Evolutionary conservation across 1,140 invertebrate species (phyloP).

Genomic region (Leptestheria dahalacensis): DNA sequence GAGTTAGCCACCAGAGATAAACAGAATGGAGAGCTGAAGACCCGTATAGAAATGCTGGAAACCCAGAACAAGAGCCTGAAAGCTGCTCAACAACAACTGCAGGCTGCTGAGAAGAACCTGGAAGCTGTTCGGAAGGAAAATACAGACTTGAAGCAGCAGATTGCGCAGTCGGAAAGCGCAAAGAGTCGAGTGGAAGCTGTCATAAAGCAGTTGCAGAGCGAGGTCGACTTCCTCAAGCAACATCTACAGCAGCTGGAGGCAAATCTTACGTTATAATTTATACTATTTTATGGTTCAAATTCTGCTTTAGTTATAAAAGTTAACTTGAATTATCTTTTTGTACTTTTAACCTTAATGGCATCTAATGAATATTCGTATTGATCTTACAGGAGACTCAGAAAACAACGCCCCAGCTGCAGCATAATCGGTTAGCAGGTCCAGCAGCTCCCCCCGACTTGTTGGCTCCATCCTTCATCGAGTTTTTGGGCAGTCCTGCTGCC

Average conservation of each 20-base stretch:
- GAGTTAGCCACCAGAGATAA: no score
- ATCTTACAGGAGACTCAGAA: not conserved
- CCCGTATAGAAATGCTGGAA: not conserved
- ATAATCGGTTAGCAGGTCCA: not conserved
- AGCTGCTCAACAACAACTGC: not conserved
- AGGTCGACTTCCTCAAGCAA: constrained; percentile 1
- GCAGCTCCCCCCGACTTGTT: constrained; percentile 3
- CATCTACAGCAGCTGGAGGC: not conserved
- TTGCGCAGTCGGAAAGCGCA: not conserved
- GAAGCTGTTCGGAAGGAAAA: not conserved
- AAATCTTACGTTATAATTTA: no score
- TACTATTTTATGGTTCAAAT: no score
- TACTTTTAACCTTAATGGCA: not conserved
- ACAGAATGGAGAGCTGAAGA: not conserved
- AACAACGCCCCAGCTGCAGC: not conserved
- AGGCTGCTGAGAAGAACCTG: not conserved
- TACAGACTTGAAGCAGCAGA: not conserved
- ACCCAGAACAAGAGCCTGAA: not conserved
- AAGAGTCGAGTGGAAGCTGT: constrained; percentile 2
- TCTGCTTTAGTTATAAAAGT: no score
- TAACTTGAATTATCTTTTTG: no score
- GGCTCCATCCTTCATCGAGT: constrained; percentile 4
- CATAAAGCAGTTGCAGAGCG: not conserved
- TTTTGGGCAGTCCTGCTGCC: not conserved
- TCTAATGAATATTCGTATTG: not conserved